A percentile compares a stretch with the other conserved stretches of the same genome.
Evolutionary conservation across 2,797 vertebrate genomes (phyloP).

Genomic region (Brotula barbata): DNA sequence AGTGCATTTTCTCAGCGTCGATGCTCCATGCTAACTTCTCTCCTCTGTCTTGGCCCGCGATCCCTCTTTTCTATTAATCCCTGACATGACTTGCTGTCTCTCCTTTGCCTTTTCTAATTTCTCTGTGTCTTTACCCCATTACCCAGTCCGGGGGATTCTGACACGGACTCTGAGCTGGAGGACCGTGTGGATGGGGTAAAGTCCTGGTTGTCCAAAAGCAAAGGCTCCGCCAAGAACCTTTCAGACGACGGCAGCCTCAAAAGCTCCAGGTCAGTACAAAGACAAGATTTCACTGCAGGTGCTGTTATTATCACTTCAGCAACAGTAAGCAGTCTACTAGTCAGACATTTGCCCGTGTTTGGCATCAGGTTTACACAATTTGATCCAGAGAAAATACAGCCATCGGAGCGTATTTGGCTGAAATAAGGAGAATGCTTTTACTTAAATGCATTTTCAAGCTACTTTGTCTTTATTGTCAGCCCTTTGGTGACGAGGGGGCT

Average conservation of each 20-base stretch:
- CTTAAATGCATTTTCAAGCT: conserved; percentile 36
- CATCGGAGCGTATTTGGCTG: conserved; percentile 22
- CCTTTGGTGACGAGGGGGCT: conserved; percentile 43
- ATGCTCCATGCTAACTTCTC: too few species aligned
- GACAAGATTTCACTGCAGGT: background rate
- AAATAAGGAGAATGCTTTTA: conserved; percentile 19
- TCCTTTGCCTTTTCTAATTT: conserved; percentile 32
- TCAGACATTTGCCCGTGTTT: conserved; percentile 3
- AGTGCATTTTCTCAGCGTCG: conserved; percentile 20
- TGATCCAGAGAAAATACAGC: conserved; percentile 34
- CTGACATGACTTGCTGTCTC: background rate
- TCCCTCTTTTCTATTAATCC: background rate
- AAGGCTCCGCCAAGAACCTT: conserved; percentile 89
- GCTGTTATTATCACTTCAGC: conserved; percentile 9
- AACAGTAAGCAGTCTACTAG: background rate
- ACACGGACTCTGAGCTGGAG: conserved; percentile 91
- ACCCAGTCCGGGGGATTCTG: conserved; percentile 89
- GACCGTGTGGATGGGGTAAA: conserved; percentile 94
- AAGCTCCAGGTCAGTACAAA: conserved; percentile 89
- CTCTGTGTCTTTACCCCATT: conserved; percentile 36
- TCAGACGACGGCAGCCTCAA: conserved; percentile 94
- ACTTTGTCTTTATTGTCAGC: conserved; percentile 56
- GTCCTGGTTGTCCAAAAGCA: conserved; percentile 97
- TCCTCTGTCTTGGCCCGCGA: background rate
- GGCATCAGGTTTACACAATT: conserved; percentile 21